Conservation (phyloP, 37 sponge, comb jelly and placozoan species). For the Corticium candelabrum region DNA sequence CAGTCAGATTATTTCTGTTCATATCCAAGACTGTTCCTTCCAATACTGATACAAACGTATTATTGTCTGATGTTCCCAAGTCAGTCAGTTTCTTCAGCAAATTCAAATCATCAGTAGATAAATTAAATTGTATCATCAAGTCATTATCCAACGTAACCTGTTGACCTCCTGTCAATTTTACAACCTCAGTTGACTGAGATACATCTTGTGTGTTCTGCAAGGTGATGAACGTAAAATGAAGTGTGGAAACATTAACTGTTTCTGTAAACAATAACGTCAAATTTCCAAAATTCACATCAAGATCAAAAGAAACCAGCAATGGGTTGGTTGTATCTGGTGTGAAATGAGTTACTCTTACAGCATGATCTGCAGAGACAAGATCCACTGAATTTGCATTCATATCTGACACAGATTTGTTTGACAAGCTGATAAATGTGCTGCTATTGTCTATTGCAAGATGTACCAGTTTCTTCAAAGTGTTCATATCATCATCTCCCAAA, state of each 20-base stretch:
- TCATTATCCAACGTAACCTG: not conserved
- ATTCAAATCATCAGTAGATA: slow-evolving; percentile 57
- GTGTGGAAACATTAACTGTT: slow-evolving; percentile 33
- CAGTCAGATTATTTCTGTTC: slow-evolving; percentile 29
- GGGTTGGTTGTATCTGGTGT: slow-evolving; percentile 46
- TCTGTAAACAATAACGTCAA: slow-evolving; percentile 60
- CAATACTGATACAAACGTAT: slow-evolving; percentile 48
- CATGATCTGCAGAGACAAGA: slow-evolving; percentile 21
- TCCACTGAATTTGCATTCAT: slow-evolving; percentile 35
- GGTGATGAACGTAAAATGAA: slow-evolving; percentile 48
- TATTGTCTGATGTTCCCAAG: slow-evolving; percentile 43
- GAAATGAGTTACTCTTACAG: slow-evolving; percentile 33
- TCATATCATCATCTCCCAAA: slow-evolving; percentile 51
- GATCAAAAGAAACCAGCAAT: slow-evolving; percentile 23
- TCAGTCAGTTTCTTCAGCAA: slow-evolving; percentile 48
- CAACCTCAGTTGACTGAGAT: not conserved
- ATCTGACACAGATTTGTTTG: slow-evolving; percentile 25
- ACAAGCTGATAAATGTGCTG: slow-evolving; percentile 45
- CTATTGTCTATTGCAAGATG: slow-evolving; percentile 34
- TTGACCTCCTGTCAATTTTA: not conserved
- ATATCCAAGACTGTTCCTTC: slow-evolving; percentile 47
- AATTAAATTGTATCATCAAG: slow-evolving; percentile 18
- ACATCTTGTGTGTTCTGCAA: slow-evolving; percentile 22
- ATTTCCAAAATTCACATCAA: slow-evolving; percentile 46
- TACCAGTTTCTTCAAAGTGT: slow-evolving; percentile 42